Evolutionary conservation across 2,797 vertebrate genomes (phyloP).

Genomic region (Pampus argenteus): DNA sequence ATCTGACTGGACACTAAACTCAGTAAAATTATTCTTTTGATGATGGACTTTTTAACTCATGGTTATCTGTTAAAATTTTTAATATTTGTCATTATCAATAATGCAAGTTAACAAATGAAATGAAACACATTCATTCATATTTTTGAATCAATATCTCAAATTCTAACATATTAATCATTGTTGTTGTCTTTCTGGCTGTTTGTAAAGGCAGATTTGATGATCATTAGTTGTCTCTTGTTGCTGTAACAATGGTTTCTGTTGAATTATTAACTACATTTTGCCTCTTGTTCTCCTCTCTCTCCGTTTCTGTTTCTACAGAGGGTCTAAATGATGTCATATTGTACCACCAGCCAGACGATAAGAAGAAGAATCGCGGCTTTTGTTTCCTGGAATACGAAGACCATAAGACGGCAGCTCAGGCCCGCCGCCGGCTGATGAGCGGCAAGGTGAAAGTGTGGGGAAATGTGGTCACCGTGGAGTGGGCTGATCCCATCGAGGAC

Average conservation of each 20-base stretch:
- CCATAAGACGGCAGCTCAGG: constrained; percentile 98
- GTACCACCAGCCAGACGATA: constrained; percentile 99
- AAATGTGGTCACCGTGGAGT: constrained; percentile 98
- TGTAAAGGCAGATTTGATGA: background rate
- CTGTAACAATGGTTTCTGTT: background rate
- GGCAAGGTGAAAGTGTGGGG: constrained; percentile 99
- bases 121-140: background rate
- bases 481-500: constrained; percentile 99
- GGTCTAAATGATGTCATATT: constrained; percentile 99
- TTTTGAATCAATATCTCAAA: background rate
- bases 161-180: no score
- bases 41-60: background rate
- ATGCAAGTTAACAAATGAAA: background rate
- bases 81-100: no score
- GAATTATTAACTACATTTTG: constrained; percentile 14
- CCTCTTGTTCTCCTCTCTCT: constrained; percentile 15
- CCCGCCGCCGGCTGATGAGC: constrained; percentile 97
- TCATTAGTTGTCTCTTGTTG: background rate
- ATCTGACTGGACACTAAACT: constrained; percentile 68
- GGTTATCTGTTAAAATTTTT: background rate
- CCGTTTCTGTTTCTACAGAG: constrained; percentile 84
- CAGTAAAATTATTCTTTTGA: background rate
- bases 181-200: background rate
- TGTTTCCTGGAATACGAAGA: constrained; percentile 99
- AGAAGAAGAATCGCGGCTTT: constrained; percentile 99